Evolutionary conservation across 1,140 invertebrate species (phyloP).

Genomic region (Teleogryllus occipitalis): DNA sequence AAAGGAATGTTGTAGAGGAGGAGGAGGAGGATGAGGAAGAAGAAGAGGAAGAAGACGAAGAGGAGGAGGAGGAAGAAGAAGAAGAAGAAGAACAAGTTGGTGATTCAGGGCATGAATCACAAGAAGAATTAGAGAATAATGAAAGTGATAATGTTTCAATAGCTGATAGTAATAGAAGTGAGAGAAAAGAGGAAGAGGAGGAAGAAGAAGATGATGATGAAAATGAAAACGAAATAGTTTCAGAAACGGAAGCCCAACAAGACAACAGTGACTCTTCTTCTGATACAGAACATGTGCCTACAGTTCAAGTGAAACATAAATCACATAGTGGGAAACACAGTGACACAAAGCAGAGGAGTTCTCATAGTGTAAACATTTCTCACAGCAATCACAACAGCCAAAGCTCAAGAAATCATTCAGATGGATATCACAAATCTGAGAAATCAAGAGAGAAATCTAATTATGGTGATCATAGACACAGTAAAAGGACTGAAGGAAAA

Average conservation of each 20-base stretch:
- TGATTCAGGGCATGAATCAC: not conserved
- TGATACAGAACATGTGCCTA: too few species aligned
- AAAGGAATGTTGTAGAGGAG: not conserved
- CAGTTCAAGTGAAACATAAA: not conserved
- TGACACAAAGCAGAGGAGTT: not conserved
- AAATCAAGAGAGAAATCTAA: not conserved
- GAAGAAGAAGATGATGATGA: not conserved
- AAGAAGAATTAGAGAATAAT: not conserved
- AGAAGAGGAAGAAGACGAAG: not conserved
- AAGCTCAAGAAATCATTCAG: not conserved
- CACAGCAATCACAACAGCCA: not conserved
- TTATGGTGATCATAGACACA: too few species aligned
- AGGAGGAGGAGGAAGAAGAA: not conserved
- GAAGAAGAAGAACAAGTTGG: not conserved
- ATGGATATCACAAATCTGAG: not conserved
- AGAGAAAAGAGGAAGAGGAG: not conserved
- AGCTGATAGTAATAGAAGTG: not conserved
- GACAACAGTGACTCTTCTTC: too few species aligned
- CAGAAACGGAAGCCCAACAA: not conserved
- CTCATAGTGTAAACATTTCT: not conserved
- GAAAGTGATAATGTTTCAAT: not conserved
- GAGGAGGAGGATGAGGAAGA: not conserved
- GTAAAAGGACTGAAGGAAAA: too few species aligned
- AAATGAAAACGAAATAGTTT: not conserved
- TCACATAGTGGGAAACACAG: not conserved